These are phyloP conservation scores for Ciona savignyi DNA, from an alignment of 23 tunicate genomes.

Conservation along the genomic window DNA sequence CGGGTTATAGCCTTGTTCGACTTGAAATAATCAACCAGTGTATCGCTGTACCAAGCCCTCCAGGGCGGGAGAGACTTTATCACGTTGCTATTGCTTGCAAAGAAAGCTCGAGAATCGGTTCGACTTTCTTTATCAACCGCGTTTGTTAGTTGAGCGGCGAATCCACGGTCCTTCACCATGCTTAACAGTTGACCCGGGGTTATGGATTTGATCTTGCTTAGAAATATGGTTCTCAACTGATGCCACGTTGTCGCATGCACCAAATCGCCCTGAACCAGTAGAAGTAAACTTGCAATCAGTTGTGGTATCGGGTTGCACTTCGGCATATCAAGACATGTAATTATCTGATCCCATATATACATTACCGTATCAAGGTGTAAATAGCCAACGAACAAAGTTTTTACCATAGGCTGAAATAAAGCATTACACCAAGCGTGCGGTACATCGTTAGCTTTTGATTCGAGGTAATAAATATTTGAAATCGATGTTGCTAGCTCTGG, in stretches of 20 bases:
- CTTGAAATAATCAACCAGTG: slow-evolving; percentile 27
- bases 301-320: slow-evolving; percentile 47
- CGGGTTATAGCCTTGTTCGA: slow-evolving; percentile 1
- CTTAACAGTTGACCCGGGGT: slow-evolving; percentile 1
- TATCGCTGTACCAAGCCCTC: slow-evolving; percentile 76
- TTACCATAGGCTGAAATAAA: slow-evolving; percentile 33
- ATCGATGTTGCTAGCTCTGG: slow-evolving; percentile 4
- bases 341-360: slow-evolving; percentile 53
- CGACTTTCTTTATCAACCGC: background rate
- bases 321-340: slow-evolving; percentile 30
- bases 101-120: slow-evolving; percentile 6
- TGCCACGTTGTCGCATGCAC: slow-evolving; percentile 19
- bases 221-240: slow-evolving; percentile 19
- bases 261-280: slow-evolving; percentile 8
- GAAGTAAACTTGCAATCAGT: slow-evolving; percentile 27
- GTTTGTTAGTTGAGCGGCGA: background rate
- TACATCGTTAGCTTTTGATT: background rate
- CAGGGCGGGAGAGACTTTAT: slow-evolving; percentile 55
- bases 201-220: background rate
- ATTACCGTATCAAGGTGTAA: slow-evolving; percentile 50
- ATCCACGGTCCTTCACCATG: slow-evolving; percentile 2
- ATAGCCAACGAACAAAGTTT: slow-evolving; percentile 65
- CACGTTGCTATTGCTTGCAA: slow-evolving; percentile 15
- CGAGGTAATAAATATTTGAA: background rate
- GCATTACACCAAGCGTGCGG: background rate